These are phyloP conservation scores for Nanorana parkeri DNA, from an alignment of 2,113 vertebrate genomes.

Conservation along the genomic window DNA sequence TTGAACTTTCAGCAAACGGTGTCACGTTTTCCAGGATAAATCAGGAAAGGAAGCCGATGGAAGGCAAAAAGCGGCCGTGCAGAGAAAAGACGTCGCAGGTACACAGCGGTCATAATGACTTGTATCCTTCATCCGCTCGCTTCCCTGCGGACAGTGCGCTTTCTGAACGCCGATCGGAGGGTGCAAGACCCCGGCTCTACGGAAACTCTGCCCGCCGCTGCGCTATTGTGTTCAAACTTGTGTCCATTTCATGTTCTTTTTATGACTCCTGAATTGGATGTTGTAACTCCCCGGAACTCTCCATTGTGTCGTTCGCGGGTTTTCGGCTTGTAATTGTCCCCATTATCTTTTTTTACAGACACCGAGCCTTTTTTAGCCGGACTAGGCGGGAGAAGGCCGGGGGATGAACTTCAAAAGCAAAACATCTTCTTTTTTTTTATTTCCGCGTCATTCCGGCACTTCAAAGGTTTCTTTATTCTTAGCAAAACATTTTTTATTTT, in stretches of 20 bases:
- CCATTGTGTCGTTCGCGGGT: conserved; percentile 30
- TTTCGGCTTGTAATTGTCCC: conserved; percentile 19
- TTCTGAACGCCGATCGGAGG: not conserved
- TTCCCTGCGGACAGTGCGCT: conserved; percentile 1
- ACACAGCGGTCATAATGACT: too few relatives aligned
- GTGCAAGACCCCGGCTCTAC: not conserved
- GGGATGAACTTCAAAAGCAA: conserved; percentile 17
- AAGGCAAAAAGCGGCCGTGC: too few relatives aligned
- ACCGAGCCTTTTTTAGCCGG: not conserved
- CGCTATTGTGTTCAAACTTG: conserved; percentile 9
- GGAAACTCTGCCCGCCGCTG: conserved; percentile 5
- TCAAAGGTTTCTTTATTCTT: conserved; percentile 13
- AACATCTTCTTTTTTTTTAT: not conserved
- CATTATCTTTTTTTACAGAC: not conserved
- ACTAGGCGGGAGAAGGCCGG: not conserved
- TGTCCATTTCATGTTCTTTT: conserved; percentile 25
- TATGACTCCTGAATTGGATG: conserved; percentile 33
- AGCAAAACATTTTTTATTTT: not conserved
- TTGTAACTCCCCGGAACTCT: conserved; percentile 36
- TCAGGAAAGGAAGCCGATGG: too few relatives aligned
- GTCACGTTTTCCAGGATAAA: too few relatives aligned
- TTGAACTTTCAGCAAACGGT: too few relatives aligned
- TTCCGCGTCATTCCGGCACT: not conserved
- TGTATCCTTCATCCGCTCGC: too few relatives aligned
- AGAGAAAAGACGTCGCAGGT: too few relatives aligned